phyloP scores from a whole-genome alignment of 2,797 vertebrate genomes.

The Esox masquinongy region DNA sequence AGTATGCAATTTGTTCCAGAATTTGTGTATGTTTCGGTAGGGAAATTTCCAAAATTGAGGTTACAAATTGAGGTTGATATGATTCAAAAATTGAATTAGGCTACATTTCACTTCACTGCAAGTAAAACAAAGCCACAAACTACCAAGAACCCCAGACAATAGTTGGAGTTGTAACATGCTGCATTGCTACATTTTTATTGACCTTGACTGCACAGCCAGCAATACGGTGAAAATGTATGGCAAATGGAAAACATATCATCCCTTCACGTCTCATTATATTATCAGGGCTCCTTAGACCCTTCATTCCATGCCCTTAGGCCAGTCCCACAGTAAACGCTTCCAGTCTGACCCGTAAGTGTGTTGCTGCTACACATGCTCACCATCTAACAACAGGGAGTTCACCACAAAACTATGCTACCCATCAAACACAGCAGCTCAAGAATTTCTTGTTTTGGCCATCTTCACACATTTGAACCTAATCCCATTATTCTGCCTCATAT shows the following conservation, averaged over 20 bases:
- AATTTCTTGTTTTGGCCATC: conserved; percentile 51
- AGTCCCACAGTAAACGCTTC: neutral
- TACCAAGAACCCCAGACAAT: neutral
- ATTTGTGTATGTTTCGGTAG: neutral
- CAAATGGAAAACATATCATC: neutral
- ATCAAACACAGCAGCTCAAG: conserved; percentile 55
- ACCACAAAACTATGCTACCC: conserved; percentile 43
- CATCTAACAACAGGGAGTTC: neutral
- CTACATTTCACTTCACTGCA: too few species aligned
- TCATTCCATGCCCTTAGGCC: neutral
- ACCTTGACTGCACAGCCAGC: neutral
- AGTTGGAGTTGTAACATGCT: neutral
- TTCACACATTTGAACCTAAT: conserved; percentile 56
- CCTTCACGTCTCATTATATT: neutral
- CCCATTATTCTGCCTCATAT: conserved; percentile 47
- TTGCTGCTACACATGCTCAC: neutral
- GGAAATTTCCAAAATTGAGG: too few species aligned
- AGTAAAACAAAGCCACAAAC: neutral
- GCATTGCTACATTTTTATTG: neutral
- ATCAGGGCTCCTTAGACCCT: neutral
- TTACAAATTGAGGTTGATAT: too few species aligned
- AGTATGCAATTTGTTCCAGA: neutral
- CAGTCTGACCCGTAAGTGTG: neutral
- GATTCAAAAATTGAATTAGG: neutral
- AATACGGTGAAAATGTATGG: neutral